phyloP scores from a whole-genome alignment of 2,797 vertebrate genomes.

The Acanthis flammea region DNA sequence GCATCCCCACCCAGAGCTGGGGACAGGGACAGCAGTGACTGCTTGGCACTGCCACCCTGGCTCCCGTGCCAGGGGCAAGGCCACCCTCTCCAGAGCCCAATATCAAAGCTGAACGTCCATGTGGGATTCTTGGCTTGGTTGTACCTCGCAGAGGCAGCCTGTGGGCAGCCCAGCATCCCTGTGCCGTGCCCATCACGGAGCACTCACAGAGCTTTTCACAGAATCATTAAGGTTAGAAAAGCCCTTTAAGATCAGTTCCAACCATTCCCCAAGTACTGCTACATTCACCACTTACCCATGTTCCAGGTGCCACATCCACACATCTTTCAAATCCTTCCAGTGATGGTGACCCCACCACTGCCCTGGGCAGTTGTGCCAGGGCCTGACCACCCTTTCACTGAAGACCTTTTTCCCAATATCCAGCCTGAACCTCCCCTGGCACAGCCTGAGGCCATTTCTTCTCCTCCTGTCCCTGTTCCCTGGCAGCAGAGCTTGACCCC shows the following conservation, averaged over 20 bases:
- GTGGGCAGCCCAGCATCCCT: not conserved
- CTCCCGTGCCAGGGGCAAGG: not conserved
- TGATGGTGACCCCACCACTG: not conserved
- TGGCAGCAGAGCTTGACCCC: accelerated
- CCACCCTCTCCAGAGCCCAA: not conserved
- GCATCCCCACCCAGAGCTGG: conserved; percentile 98
- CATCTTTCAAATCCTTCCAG: not conserved
- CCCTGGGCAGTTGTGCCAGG: not conserved
- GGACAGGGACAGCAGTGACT: not conserved
- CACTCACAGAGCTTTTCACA: accelerated
- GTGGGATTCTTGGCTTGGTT: not conserved
- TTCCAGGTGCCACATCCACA: not conserved
- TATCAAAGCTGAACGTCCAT: accelerated
- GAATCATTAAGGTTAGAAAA: not conserved
- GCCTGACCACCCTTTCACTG: not conserved
- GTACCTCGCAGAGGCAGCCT: not conserved
- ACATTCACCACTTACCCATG: not conserved
- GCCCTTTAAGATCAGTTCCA: not conserved
- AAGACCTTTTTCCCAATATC: too few species aligned
- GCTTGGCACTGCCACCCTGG: not conserved
- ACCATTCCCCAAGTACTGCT: not conserved
- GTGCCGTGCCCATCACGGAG: not conserved
- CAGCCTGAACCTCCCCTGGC: not conserved
- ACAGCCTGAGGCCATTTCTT: accelerated
- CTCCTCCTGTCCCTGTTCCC: not conserved